Evolutionary conservation across 2,797 vertebrate genomes (phyloP), one percentile per base, ranked within the genome.

Genomic region (Alca torda): DNA sequence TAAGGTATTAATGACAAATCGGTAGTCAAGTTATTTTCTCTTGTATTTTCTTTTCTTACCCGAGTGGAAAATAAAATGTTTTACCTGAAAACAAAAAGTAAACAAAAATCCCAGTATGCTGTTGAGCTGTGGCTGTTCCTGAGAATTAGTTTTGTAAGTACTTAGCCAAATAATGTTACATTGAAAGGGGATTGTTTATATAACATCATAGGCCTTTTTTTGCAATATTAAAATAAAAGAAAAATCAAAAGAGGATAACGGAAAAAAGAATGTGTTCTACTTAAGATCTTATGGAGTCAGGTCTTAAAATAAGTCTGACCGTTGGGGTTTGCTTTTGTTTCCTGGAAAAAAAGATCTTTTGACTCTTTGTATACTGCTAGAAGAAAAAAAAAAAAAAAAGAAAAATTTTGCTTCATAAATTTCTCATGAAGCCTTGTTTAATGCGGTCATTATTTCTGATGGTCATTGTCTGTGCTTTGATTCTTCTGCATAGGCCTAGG

Each of bases 401-500:
- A 46, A 35, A 85, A 92, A 94, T 92, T 81, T 79, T 74, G 14
- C 94, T 96, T 97, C 95, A 97, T 97, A 79, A 96, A 97, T 97
- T 97, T 97, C 89, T 96, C 87, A 97, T 96, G 95, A 96, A 96
- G 94, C 81, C 60, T 51, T 78, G 61, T 96, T 97, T 96, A 96
- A 94, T 96, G 92, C 3, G 33, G 65, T 96, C 94, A 83, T 97
- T 95, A 95, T 90, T 96, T 92, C 78, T 96, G 89, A 75, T 92
- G 70, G 54, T 90, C n/a, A 3, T 65, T 96, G 91, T 96, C 96
- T 91, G 84, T 39, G 89, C 81, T 96, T 88, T 97, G 93, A 79
- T 93, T 97, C 95, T 95, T 90, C 87, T 93, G 79, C 65, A 23
- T 50, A 48, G 89, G 85, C 91, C 94, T 93, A 24, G 45, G 35